Conservation (phyloP, 1,140 invertebrate species). For the Drosophila carrolli region DNA sequence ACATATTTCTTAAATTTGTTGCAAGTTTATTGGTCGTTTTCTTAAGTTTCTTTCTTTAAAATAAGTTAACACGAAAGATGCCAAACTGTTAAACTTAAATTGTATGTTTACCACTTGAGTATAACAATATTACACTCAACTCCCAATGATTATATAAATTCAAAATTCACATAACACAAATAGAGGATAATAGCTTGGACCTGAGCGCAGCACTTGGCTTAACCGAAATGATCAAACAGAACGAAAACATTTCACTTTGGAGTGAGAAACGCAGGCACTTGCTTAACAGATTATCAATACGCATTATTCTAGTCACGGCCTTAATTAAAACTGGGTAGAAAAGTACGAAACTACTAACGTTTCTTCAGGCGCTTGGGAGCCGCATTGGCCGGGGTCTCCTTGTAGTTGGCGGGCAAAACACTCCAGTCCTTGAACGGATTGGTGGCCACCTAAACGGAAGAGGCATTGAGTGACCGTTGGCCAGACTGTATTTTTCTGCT, state of each 20-base stretch:
- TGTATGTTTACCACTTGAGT: slow-evolving; percentile 8
- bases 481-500: slow-evolving; percentile 2
- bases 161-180: slow-evolving; percentile 9
- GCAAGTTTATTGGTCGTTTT: slow-evolving; percentile 49
- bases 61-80: slow-evolving; percentile 38
- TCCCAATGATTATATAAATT: slow-evolving; percentile 8
- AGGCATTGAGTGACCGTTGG: slow-evolving; percentile 86
- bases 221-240: slow-evolving; percentile 10
- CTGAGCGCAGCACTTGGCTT: slow-evolving; percentile 23
- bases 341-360: slow-evolving; percentile 77
- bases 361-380: slow-evolving; percentile 82
- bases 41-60: slow-evolving; percentile 27
- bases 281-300: slow-evolving; percentile 26
- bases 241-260: slow-evolving; percentile 35
- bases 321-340: slow-evolving; percentile 38
- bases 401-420: slow-evolving; percentile 85
- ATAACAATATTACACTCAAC: slow-evolving; percentile 33
- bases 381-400: slow-evolving; percentile 77
- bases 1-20: slow-evolving; percentile 50
- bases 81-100: slow-evolving; percentile 15
- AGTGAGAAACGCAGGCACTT: slow-evolving; percentile 68
- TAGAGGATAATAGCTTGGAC: neutral
- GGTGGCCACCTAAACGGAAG: slow-evolving; percentile 86
- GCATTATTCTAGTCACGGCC: slow-evolving; percentile 50
- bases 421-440: slow-evolving; percentile 94